phyloP scores from a whole-genome alignment of 2,113 vertebrate genomes.

The Eublepharis macularius region DNA sequence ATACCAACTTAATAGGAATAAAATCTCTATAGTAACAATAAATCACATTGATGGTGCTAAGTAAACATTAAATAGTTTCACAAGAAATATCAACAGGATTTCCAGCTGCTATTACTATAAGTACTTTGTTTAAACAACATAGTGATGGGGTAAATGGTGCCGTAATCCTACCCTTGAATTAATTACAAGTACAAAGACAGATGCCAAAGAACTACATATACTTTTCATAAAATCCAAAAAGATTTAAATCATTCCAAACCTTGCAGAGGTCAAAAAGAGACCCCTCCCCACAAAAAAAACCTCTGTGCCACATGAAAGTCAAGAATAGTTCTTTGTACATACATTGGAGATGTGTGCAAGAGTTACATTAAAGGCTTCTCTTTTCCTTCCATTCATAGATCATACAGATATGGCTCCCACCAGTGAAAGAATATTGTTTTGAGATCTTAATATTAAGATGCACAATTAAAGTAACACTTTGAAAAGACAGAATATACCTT shows the following conservation, averaged over 20 bases:
- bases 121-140: not conserved
- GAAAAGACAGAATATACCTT: not conserved
- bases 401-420: not conserved
- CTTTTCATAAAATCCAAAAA: not conserved
- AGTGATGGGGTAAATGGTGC: not conserved
- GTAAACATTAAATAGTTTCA: too few relatives aligned
- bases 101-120: not conserved
- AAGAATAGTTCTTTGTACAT: not conserved
- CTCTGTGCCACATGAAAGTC: not conserved
- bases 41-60: too few relatives aligned
- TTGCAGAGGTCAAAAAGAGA: not conserved
- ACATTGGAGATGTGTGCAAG: not conserved
- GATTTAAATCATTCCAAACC: not conserved
- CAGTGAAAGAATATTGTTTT: not conserved
- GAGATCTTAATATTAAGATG: not conserved
- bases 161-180: not conserved
- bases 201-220: not conserved
- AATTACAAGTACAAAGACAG: not conserved
- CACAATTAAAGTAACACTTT: not conserved
- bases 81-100: too few relatives aligned
- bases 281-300: not conserved
- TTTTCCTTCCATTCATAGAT: not conserved
- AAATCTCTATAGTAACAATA: too few relatives aligned
- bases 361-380: not conserved
- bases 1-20: too few relatives aligned